Evolutionary conservation across 2,888 invertebrate species (phyloP), one percentile per base, ranked within the genome.

Genomic region (Teleogryllus oceanicus): DNA sequence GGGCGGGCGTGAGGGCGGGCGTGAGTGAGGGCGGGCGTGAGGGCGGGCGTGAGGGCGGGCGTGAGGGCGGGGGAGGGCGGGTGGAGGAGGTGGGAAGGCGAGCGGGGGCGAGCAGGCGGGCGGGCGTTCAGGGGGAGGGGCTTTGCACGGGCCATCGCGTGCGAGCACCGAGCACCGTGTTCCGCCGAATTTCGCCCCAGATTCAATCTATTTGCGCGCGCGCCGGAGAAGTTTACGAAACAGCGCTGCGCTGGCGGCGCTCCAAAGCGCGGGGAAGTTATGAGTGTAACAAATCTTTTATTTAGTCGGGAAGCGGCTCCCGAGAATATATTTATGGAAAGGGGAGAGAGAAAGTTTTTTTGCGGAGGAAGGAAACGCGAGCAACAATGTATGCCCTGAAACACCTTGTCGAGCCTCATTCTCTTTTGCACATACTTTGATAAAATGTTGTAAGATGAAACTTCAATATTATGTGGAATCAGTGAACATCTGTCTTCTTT

Each of bases 251-350:
- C 62, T 62, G 62, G 62, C 62, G 13, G 62, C 62, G 62, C 62
- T 62, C 62, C 62, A 62, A 11, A 1, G n/a, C 16, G 11, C 16
- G n/a, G n/a, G 16, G 16, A 13, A 62, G 62, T 62, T 62, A 62
- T 62, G 62, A 62, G 62, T n/a, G 62, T 13, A 62, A 62, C 62
- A 62, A 62, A 62, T 62, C 62, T 62, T 62, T 62, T 62, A 62
- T 62, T 62, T 62, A 62, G 62, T 62, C 62, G 62, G 62, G 62
- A 62, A 62, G 62, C 62, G 62, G 16, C 62, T 62, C 16, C 62
- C 13, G 4, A 13, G 16, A 62, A 62, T 62, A n/a, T 62, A 62
- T 62, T 62, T 62, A 62, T 62, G 62, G 62, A 62, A 62, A 13
- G n/a, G 37, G 5, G 37, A 8, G 37, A 5, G 37, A 37, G 37